Base-by-base conservation (phyloP, 1,140 invertebrate species). In the Lepidurus arcticus region DNA sequence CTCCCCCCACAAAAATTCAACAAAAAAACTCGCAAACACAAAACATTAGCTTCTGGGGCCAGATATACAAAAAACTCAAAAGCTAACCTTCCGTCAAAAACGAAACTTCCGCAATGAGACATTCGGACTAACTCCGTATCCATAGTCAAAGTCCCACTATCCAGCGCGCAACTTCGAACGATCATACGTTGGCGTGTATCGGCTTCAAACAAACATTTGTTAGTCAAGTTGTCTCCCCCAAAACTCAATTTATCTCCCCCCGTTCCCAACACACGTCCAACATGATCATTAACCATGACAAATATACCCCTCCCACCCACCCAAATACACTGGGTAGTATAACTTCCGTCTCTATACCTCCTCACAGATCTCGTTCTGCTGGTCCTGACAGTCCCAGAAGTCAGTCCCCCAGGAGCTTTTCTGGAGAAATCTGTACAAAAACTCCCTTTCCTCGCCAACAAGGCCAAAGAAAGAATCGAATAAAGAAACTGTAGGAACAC, bases 141-240 rank as follows among this genome's bases (percentile, higher is more conserved):
- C 76, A 85, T 81, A 44, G 85, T 86, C 44, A 86, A 81, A 8
- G 85, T 84, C 13, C 85, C 85, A 44, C 86, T 86, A 81, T 88
- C 88, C 80, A 88, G 84, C 26, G 87, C 86, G 82, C 88, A 88
- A 76, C 85, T 85, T 42, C 88, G 82, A 42, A 88, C 84, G 24
- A 85, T 81, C 80, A 86, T 80, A 42, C 82, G 83, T 78, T 84
- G 79, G 53, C 82, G 80, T 42, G 83, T 82, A 78, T 85, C 82
- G 79, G 84, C 83, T 80, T 79, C 21, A 65, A 65, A 65, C 8
- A 16, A 65, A 65, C 21, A n/a, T 13, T 16, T 21, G 21, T 65
- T 65, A 65, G 53, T 65, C 21, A 11, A 9, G 21, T 9, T 13
- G 16, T 13, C 53, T 65, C 34, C 2, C 34, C 34, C 2, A 34